A percentile compares a stretch with the other conserved stretches of the same genome.
Evolutionary conservation across 2,888 invertebrate species (phyloP).

Genomic region (Clostera curtula): DNA sequence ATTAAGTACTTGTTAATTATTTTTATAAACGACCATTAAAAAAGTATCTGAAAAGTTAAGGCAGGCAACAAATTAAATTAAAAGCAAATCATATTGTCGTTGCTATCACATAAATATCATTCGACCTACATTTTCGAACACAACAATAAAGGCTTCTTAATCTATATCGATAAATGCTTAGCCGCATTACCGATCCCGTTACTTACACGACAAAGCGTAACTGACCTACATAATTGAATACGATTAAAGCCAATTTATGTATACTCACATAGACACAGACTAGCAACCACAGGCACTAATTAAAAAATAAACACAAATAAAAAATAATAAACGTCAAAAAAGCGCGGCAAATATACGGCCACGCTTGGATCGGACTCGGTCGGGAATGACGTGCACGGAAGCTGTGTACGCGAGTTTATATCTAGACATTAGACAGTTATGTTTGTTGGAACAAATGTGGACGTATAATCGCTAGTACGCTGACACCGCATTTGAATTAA

Average conservation of each 20-base stretch:
- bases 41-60: too few relatives aligned
- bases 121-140: neutral
- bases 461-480: constrained; percentile 34
- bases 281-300: constrained; percentile 40
- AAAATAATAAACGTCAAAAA: constrained; percentile 34
- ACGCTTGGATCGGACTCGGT: constrained; percentile 46
- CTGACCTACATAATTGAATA: constrained; percentile 44
- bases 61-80: neutral
- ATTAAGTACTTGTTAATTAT: too few relatives aligned
- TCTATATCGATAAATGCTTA: constrained; percentile 20
- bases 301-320: constrained; percentile 32
- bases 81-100: neutral
- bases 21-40: too few relatives aligned
- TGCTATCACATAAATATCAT: neutral
- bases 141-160: constrained; percentile 10
- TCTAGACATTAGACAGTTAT: constrained; percentile 69
- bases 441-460: constrained; percentile 44
- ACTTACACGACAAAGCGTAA: constrained; percentile 31
- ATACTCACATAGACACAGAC: constrained; percentile 45
- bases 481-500: constrained; percentile 10
- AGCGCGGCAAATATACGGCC: constrained; percentile 45
- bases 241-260: constrained; percentile 33
- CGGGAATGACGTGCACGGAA: constrained; percentile 68
- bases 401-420: constrained; percentile 53
- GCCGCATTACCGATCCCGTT: constrained; percentile 25